Evolutionary conservation across 2,888 invertebrate species (phyloP), one percentile per base, ranked within the genome.

Genomic region (Drosophila gaucha): DNA sequence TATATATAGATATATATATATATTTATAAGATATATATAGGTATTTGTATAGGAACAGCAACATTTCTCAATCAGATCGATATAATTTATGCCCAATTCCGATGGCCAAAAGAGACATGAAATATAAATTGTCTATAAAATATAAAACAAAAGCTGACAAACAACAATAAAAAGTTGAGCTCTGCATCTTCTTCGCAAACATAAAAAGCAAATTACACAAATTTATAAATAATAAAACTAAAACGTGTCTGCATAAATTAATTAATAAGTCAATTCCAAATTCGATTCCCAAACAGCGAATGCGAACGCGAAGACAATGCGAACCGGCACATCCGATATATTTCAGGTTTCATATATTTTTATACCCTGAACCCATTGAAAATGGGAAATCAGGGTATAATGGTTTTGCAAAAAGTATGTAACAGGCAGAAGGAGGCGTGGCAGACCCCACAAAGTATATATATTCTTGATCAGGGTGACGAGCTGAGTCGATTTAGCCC

Each of bases 241-340:
- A 90, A 90, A 90, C 90, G 90, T 89, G 90, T 90, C 83, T 89
- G 90, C 90, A 90, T 90, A 90, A 90, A 90, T 90, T 90, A 90
- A 89, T 89, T 90, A 90, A 90, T 90, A 90, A 88, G 80, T 83
- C 85, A 79, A 80, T 70, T 72, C 46, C 59, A 71, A 74, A 73
- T 51, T 35, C 52, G 44, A 65, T 65, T 49, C 58, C 50, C 30
- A 46, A 41, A 54, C 14, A 16, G n/a, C 67, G 43, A 70, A 70
- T 59, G 46, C 39, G 31, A 57, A 63, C 22, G 39, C 36, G 22
- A 46, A 59, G 41, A 50, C 58, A 59, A 65, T 62, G 72, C 46
- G 28, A 44, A 58, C 38, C 47, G 49, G 38, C 51, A 39, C 22
- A 68, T 57, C 57, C n/a, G 56, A 56, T 28, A 44, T 46, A 35